Evolutionary conservation across 2,888 invertebrate genomes (phyloP), one percentile per base, ranked within the genome.

Genomic region (Argyra leucocephala): DNA sequence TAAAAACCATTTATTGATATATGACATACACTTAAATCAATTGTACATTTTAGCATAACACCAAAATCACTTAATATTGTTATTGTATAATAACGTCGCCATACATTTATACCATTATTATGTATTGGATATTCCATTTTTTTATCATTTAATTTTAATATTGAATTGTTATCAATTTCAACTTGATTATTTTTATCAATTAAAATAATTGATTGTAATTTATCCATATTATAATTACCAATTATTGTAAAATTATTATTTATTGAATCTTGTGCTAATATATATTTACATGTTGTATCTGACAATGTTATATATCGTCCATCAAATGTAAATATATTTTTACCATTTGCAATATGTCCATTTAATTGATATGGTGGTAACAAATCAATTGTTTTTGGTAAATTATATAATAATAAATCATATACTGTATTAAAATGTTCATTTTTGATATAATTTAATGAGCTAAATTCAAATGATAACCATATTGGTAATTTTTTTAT

Each of bases 321-420:
- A 78, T 96, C 96, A 79, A 94, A 95, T 0, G 93, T 93, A 80
- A 92, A 89, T 78, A 92, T 85, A 79, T 93, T 90, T 73, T 91
- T 88, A 1, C 90, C 90, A 74, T 92, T 90, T 15, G 88, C 82
- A 4, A 94, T 76, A 57, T 86, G 83, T 10, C 88, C 94, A 63
- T 84, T 82, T 66, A 88, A 88, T 85, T 82, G 48, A 76, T 86
- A 85, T 23, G 90, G 85, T 69, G 86, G 86, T 37, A 89, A 73
- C 69, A 86, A 82, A 61, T 87, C 83, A 79, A 84, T 86, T 0
- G 85, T 80, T 66, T 1, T 18, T 48, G 82, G 80, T 69, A 86
- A 74, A n/a, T 86, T 57, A 59, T 84, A 71, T 3, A 66, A 22
- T 1, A 71, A 62, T 22, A 69, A 70, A 9, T 62, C 81, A 4